Conservation (phyloP, 2,113 vertebrate genomes). For the Numenius arquata region DNA sequence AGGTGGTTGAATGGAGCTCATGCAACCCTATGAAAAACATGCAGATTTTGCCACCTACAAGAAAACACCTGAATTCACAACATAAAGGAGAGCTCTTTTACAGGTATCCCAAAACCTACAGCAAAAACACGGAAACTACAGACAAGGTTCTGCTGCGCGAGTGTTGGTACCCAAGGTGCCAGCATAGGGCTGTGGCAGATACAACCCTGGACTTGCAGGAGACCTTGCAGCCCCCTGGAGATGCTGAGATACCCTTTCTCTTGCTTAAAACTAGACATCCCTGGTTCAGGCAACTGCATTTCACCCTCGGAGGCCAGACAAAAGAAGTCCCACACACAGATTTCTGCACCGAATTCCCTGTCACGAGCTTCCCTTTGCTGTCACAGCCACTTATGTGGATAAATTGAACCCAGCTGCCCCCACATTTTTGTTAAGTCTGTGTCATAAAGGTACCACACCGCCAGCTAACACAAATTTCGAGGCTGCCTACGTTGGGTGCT, state of each 20-base stretch:
- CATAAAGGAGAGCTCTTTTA: neutral
- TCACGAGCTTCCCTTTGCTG: neutral
- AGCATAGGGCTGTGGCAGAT: neutral
- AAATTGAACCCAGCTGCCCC: neutral
- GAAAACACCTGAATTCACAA: neutral
- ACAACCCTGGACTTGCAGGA: accelerated
- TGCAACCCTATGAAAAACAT: neutral
- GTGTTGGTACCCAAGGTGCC: neutral
- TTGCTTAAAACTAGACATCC: neutral
- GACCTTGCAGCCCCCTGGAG: neutral
- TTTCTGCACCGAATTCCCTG: neutral
- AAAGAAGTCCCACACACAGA: neutral
- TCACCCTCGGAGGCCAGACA: neutral
- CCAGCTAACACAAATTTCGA: neutral
- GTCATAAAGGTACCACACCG: neutral
- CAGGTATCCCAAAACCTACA: neutral
- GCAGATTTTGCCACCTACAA: neutral
- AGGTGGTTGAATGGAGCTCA: neutral
- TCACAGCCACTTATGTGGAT: neutral
- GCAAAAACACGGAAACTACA: neutral
- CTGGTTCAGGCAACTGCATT: neutral
- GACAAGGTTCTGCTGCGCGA: neutral
- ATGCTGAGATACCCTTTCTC: neutral
- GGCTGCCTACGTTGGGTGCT: constrained; percentile 3
- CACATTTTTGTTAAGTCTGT: neutral